Base-by-base conservation (phyloP, 2,113 vertebrate genomes). In the Ellobius talpinus region DNA sequence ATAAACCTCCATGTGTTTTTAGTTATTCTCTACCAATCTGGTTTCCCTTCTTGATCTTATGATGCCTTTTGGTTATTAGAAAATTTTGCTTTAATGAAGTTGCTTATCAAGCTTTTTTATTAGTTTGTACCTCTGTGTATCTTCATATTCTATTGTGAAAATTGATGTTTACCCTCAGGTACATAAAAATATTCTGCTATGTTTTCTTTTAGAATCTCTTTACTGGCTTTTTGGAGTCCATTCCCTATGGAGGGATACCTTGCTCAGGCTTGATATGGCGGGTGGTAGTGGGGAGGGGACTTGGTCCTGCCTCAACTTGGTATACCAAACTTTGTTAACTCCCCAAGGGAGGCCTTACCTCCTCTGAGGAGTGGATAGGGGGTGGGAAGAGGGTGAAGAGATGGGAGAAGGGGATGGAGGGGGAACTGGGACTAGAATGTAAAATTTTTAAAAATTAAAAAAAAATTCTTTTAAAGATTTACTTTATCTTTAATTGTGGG, bases 21-120 rank as follows among this genome's bases (percentile, higher is more conserved):
- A 79, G 58, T 61, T 70, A 63, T 52, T 63, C 16, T 63, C 26
- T 55, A 31, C 3, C 29, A 76, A 26, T 50, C 52, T 91, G 74
- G 29, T 74, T 94, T 92, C 23, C 45, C 68, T 92, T 78, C 81
- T 70, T 42, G 24, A 19, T 33, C 52, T 84, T n/a, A 29, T 52
- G 2, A 47, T 93, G 63, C 8, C 33, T 58, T 95, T 73, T 58
- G 19, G 90, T 76, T 26, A 88, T 63, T 14, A 73, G n/a, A 72
- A 93, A 58, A 66, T 13, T 42, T 94, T 5, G 47, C 91, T 78
- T 94, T 72, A 85, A 90, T 76, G 21, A 86, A 76, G 14, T 70
- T 47, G 29, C 65, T 45, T 74, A 76, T 45, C 77, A 87, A 65
- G 70, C 47, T 94, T 81, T 86, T 58, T 12, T 87, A 58, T 94